Percentiles rank a stretch among this genome's conserved stretches.
These are phyloP conservation scores for Saxidomus purpurata DNA, from an alignment of 1,140 invertebrate species.

Conservation along the genomic window DNA sequence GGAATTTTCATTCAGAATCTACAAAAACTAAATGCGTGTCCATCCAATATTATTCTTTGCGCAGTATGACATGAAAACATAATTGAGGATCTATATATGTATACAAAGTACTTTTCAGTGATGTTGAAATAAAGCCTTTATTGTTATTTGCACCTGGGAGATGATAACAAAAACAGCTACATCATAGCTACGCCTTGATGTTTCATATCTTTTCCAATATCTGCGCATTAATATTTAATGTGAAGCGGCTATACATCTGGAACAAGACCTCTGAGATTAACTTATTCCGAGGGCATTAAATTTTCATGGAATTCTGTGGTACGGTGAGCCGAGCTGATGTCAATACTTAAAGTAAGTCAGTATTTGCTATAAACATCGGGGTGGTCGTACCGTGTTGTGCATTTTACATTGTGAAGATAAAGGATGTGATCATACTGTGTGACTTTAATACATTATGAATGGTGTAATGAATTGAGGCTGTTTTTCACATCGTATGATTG, in stretches of 20 bases:
- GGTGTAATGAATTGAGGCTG: not conserved
- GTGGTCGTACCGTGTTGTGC: not conserved
- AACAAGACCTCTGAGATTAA: not conserved
- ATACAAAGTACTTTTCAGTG: no score
- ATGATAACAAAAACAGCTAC: no score
- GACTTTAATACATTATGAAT: no score
- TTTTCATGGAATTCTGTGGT: not conserved
- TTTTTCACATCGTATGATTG: not conserved
- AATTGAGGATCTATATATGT: no score
- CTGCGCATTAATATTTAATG: not conserved
- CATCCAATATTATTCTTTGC: no score
- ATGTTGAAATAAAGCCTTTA: no score
- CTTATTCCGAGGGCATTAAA: not conserved
- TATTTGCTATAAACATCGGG: not conserved
- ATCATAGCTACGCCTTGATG: no score
- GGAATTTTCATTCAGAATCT: no score
- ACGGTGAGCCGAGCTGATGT: not conserved
- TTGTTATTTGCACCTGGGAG: no score
- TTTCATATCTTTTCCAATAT: not conserved
- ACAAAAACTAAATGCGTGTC: no score
- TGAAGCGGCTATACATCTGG: not conserved
- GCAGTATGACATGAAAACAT: no score
- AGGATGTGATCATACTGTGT: not conserved
- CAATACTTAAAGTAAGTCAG: not conserved
- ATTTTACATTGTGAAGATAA: not conserved